Percentiles rank a stretch among this genome's conserved stretches.
Conservation (phyloP, 1,140 invertebrate genomes). For the Drosophila pruinosa region DNA sequence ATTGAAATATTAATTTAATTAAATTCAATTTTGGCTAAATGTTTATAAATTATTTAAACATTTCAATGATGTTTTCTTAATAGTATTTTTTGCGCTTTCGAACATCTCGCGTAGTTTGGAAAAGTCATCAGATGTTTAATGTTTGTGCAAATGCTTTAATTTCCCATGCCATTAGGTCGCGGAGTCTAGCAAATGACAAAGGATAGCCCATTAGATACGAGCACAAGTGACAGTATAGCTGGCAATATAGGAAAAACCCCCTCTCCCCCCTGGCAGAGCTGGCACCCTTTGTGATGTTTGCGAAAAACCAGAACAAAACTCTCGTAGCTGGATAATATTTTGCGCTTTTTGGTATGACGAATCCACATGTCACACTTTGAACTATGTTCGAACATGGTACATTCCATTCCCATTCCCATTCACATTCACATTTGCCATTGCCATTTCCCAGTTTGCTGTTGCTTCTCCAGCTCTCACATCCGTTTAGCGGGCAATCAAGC, state of each 20-base stretch:
- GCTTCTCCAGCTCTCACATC: conserved; percentile 38
- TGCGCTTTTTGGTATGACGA: conserved; percentile 80
- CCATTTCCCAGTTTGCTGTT: conserved; percentile 13
- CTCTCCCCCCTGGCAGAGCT: background rate
- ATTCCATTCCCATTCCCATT: background rate
- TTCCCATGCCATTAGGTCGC: conserved; percentile 70
- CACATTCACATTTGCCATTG: background rate
- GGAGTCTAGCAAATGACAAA: conserved; percentile 46
- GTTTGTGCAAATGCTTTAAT: conserved; percentile 74
- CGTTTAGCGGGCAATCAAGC: conserved; percentile 82
- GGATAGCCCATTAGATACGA: conserved; percentile 70
- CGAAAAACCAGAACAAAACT: conserved; percentile 77
- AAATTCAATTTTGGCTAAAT: too few relatives aligned
- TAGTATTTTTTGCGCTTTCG: too few relatives aligned
- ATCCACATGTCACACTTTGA: conserved; percentile 70
- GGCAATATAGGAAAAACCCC: conserved; percentile 3
- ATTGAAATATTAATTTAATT: too few relatives aligned
- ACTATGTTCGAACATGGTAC: background rate
- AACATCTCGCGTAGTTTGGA: too few relatives aligned
- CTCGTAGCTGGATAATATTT: conserved; percentile 72
- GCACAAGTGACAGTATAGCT: conserved; percentile 54
- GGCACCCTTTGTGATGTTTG: conserved; percentile 60
- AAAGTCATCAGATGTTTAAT: conserved; percentile 55
- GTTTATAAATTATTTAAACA: too few relatives aligned
- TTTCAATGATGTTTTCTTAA: too few relatives aligned